Percentiles rank a stretch among this genome's conserved stretches.
Conservation (phyloP, 2,888 invertebrate genomes). For the Dusona sp. region DNA sequence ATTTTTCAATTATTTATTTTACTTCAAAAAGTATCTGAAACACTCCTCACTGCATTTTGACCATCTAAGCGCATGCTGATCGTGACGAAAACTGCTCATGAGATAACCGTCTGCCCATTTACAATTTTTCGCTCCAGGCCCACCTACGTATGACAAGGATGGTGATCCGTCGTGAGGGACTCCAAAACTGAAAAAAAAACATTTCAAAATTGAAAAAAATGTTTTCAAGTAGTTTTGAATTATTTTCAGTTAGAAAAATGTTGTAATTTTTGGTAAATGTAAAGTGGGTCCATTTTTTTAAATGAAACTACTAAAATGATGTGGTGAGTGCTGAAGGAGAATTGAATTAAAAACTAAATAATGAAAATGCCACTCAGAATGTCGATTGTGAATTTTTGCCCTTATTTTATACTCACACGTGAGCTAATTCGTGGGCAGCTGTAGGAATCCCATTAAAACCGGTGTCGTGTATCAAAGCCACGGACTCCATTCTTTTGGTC, state of each 20-base stretch:
- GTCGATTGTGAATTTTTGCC: neutral
- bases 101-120: slow-evolving; percentile 66
- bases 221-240: neutral
- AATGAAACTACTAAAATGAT: no score
- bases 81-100: slow-evolving; percentile 65
- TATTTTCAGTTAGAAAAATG: neutral
- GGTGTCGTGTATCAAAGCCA: slow-evolving; percentile 53
- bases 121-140: slow-evolving; percentile 60
- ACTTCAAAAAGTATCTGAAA: slow-evolving; percentile 64
- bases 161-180: slow-evolving; percentile 66
- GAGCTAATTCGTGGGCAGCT: slow-evolving; percentile 62
- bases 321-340: no score
- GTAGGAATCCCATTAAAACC: slow-evolving; percentile 63
- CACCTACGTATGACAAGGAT: slow-evolving; percentile 60
- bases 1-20: neutral
- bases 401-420: slow-evolving; percentile 45
- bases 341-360: no score
- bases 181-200: slow-evolving; percentile 44
- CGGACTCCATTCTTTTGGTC: slow-evolving; percentile 46
- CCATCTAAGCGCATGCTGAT: slow-evolving; percentile 61
- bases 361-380: no score
- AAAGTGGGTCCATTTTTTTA: no score
- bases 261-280: neutral
- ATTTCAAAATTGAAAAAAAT: neutral
- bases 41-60: slow-evolving; percentile 62